phyloP scores from a whole-genome alignment of 1,140 invertebrate species.

The Penaeus chinensis region DNA sequence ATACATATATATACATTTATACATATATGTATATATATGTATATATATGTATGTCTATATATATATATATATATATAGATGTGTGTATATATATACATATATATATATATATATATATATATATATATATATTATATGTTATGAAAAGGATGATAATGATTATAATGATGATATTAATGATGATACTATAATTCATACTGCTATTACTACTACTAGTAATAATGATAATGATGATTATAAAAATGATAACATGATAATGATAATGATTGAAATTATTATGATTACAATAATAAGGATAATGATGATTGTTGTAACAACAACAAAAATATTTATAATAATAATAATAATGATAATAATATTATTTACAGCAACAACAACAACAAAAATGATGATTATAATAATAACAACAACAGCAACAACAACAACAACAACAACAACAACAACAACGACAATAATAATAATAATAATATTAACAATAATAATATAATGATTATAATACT shows the following conservation, averaged over 20 bases:
- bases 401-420: slow-evolving; percentile 8
- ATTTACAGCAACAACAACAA: background rate
- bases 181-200: slow-evolving; percentile 25
- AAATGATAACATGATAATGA: slow-evolving; percentile 34
- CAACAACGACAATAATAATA: background rate
- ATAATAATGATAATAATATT: slow-evolving; percentile 22
- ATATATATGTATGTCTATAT: background rate
- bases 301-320: slow-evolving; percentile 21
- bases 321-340: slow-evolving; percentile 1
- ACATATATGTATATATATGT: background rate
- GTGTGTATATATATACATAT: slow-evolving; percentile 1
- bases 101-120: slow-evolving; percentile 5
- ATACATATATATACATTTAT: no score
- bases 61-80: background rate
- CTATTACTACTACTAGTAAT: background rate
- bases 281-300: slow-evolving; percentile 24
- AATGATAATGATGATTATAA: slow-evolving; percentile 20
- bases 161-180: slow-evolving; percentile 8
- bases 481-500: background rate
- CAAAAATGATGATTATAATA: slow-evolving; percentile 19
- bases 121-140: slow-evolving; percentile 1
- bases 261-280: slow-evolving; percentile 32
- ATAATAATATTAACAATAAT: background rate
- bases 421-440: slow-evolving; percentile 10
- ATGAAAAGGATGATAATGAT: background rate